phyloP scores from a whole-genome alignment of 2,888 invertebrate genomes.

The Gymnosoma rotundatum region DNA sequence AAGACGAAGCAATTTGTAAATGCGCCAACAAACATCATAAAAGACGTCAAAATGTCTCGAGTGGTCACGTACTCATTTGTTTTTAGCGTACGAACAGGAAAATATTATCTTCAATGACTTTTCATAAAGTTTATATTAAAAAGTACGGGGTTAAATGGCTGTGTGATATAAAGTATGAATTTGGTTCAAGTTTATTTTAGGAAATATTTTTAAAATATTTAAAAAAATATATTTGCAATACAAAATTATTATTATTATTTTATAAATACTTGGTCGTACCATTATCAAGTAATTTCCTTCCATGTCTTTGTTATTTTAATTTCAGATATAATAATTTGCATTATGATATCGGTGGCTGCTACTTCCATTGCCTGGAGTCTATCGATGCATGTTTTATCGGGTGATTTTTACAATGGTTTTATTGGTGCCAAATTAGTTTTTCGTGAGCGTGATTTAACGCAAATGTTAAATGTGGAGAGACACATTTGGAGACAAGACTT shows the following conservation, averaged over 20 bases:
- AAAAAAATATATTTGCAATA: neutral
- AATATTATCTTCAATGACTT: neutral
- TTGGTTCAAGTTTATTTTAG: conserved; percentile 1
- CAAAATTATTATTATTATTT: too few relatives aligned
- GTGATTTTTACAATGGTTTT: conserved; percentile 77
- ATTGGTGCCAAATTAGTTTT: conserved; percentile 79
- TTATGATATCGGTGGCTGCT: conserved; percentile 78
- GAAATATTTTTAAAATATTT: neutral
- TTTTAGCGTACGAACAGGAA: neutral
- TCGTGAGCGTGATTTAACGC: conserved; percentile 74
- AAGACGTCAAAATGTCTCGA: conserved; percentile 55
- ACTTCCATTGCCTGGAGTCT: conserved; percentile 79
- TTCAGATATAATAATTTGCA: conserved; percentile 77
- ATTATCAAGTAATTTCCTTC: neutral
- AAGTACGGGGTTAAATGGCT: neutral
- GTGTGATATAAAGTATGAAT: too few relatives aligned
- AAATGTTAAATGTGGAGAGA: conserved; percentile 74
- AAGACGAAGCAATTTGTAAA: neutral
- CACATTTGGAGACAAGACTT: conserved; percentile 75
- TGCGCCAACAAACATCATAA: conserved; percentile 13
- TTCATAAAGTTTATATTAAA: conserved; percentile 28
- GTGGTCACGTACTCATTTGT: conserved; percentile 23
- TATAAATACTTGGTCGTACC: too few relatives aligned
- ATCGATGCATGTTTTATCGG: conserved; percentile 76
- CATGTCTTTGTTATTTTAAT: neutral